Percentiles rank a stretch among this genome's conserved stretches.
Evolutionary conservation across 2,888 invertebrate genomes (phyloP).

Genomic region (Aricia artaxerxes): DNA sequence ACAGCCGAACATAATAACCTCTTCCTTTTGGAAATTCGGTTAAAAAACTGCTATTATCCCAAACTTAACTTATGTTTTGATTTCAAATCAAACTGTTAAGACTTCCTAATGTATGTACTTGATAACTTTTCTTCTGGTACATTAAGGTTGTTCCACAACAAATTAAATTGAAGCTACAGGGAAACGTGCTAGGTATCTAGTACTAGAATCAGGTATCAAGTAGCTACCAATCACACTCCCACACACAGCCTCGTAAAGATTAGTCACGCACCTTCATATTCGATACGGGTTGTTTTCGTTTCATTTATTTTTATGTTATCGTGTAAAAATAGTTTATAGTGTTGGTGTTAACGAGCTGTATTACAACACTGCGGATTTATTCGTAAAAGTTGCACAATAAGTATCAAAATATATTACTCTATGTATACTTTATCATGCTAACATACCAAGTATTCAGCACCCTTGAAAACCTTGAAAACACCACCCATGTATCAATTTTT

Average conservation of each 20-base stretch:
- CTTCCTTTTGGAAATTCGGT: too few relatives aligned
- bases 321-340: constrained; percentile 28
- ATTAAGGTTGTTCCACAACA: not conserved
- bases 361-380: not conserved
- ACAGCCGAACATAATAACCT: too few relatives aligned
- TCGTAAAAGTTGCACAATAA: not conserved
- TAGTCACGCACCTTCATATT: constrained; percentile 41
- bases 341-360: not conserved
- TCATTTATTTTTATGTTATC: constrained; percentile 31
- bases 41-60: too few relatives aligned
- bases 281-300: constrained; percentile 35
- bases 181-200: constrained; percentile 27
- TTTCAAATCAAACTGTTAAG: too few relatives aligned
- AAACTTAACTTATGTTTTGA: too few relatives aligned
- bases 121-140: too few relatives aligned
- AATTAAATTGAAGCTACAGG: constrained; percentile 15
- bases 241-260: constrained; percentile 40
- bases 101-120: too few relatives aligned
- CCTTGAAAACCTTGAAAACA: too few relatives aligned
- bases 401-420: not conserved
- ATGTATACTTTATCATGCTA: too few relatives aligned
- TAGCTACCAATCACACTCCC: constrained; percentile 41
- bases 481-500: too few relatives aligned
- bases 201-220: constrained; percentile 25
- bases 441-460: too few relatives aligned